A percentile compares a stretch with the other conserved stretches of the same genome.
phyloP scores from a whole-genome alignment of 2,113 vertebrate species.

The Polyodon spathula region DNA sequence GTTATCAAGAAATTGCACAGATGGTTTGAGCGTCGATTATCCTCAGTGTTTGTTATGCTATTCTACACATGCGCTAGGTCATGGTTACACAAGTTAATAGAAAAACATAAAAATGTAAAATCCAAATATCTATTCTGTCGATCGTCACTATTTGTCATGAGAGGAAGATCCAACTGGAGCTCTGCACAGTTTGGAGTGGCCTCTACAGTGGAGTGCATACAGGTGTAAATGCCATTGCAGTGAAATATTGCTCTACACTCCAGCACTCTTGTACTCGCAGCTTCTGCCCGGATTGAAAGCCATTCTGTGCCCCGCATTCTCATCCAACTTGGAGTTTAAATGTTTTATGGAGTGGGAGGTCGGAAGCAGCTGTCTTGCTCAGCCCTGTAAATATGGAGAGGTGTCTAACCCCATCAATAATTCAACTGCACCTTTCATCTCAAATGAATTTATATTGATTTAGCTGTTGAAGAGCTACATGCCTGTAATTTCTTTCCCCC shows the following conservation, averaged over 20 bases:
- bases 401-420: conserved; percentile 18
- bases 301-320: background rate
- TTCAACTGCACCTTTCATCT: conserved; percentile 16
- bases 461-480: background rate
- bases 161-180: no score
- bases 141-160: no score
- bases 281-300: background rate
- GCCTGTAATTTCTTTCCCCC: conserved; percentile 10
- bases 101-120: no score
- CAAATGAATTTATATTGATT: background rate
- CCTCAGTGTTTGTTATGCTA: no score
- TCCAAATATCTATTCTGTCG: no score
- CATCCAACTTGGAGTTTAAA: conserved; percentile 1
- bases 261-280: background rate
- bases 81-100: no score
- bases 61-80: no score
- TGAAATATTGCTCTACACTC: background rate
- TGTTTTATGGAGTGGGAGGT: conserved; percentile 4
- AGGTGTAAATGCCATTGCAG: background rate
- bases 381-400: conserved; percentile 13
- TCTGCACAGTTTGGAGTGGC: background rate
- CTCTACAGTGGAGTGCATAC: conserved; percentile 1
- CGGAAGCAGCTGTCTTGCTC: conserved; percentile 15
- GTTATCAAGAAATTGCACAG: no score
- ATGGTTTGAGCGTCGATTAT: no score